These are phyloP conservation scores for Zoanthus sansibaricus DNA, from an alignment of 92 coral and sea anemone genomes.

Conservation along the genomic window DNA sequence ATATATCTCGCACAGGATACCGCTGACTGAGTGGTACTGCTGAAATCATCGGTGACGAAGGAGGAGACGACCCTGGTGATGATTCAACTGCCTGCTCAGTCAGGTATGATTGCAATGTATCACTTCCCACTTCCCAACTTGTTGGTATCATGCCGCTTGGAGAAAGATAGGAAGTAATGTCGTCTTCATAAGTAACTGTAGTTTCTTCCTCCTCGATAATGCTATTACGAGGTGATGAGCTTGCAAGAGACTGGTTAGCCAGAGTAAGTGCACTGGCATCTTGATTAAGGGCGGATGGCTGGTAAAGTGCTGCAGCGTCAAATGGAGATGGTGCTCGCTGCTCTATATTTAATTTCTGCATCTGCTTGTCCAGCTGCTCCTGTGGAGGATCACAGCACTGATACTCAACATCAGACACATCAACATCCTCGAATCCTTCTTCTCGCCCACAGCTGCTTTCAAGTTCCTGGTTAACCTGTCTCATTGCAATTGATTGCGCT, in stretches of 20 bases:
- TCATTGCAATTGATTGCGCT: slow-evolving; percentile 77
- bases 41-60: slow-evolving; percentile 77
- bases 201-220: slow-evolving; percentile 74
- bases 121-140: slow-evolving; percentile 50
- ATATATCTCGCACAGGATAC: slow-evolving; percentile 66
- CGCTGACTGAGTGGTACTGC: slow-evolving; percentile 82
- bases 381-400: slow-evolving; percentile 69
- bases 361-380: slow-evolving; percentile 88
- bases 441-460: slow-evolving; percentile 71
- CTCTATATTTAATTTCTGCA: slow-evolving; percentile 93
- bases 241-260: slow-evolving; percentile 26
- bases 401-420: slow-evolving; percentile 65
- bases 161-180: slow-evolving; percentile 48
- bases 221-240: slow-evolving; percentile 79
- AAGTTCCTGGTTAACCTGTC: slow-evolving; percentile 79
- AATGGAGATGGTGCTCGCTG: slow-evolving; percentile 74
- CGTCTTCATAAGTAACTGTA: slow-evolving; percentile 49
- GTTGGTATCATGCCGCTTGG: slow-evolving; percentile 52
- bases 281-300: slow-evolving; percentile 37
- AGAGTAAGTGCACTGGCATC: slow-evolving; percentile 23
- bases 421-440: slow-evolving; percentile 52
- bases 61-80: slow-evolving; percentile 77
- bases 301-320: slow-evolving; percentile 60
- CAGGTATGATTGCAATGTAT: slow-evolving; percentile 51
- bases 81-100: slow-evolving; percentile 67